Conservation (phyloP, 2,113 vertebrate genomes). For the Oncorhynchus tshawytscha region DNA sequence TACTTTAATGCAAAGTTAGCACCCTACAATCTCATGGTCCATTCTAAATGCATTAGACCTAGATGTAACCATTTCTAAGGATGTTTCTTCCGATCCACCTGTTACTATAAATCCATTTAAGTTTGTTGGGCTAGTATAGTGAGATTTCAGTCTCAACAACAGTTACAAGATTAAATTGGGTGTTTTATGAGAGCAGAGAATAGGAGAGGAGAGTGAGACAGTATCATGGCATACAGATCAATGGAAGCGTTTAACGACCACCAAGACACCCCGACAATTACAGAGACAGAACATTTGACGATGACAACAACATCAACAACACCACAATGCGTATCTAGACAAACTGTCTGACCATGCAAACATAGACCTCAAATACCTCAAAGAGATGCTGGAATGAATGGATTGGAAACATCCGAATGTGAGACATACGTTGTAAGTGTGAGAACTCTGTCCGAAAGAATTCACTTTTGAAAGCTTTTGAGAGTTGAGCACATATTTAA, state of each 20-base stretch:
- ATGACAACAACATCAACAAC: neutral
- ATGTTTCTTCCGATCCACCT: too few species aligned
- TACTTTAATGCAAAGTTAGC: neutral
- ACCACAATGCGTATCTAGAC: neutral
- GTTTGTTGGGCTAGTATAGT: too few species aligned
- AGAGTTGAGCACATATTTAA: neutral
- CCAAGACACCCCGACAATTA: neutral
- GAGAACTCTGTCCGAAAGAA: neutral
- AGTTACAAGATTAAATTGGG: neutral
- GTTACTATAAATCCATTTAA: too few species aligned
- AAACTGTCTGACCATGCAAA: neutral
- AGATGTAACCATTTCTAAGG: too few species aligned
- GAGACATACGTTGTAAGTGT: neutral
- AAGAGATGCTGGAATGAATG: neutral
- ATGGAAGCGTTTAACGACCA: neutral
- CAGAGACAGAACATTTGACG: neutral
- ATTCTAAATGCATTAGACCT: too few species aligned
- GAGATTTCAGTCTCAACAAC: neutral
- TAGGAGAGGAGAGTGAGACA: neutral
- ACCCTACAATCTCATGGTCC: too few species aligned
- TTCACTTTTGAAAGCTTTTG: neutral
- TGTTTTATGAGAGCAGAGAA: neutral
- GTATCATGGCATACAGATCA: neutral
- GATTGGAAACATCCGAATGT: conserved; percentile 10
- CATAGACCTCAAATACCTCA: conserved; percentile 6